These are phyloP conservation scores for Saccostrea echinata DNA, from an alignment of 1,140 invertebrate species.

Conservation along the genomic window DNA sequence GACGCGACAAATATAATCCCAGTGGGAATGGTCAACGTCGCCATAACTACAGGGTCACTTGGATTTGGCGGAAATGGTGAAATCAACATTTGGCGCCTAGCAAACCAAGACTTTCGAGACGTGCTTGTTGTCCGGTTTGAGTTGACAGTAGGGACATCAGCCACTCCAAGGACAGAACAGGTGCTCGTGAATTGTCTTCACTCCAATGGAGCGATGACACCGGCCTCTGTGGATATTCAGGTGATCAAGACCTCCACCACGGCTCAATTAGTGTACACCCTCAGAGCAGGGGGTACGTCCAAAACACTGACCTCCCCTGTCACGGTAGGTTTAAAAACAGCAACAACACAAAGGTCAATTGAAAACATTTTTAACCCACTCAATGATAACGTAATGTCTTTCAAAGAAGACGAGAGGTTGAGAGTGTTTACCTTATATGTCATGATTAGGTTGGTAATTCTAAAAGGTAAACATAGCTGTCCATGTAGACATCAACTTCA, in stretches of 20 bases:
- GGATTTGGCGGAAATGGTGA: constrained; percentile 29
- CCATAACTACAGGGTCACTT: neutral
- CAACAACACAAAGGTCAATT: neutral
- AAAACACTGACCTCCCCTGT: neutral
- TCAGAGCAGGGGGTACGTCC: neutral
- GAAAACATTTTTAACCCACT: neutral
- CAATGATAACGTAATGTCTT: neutral
- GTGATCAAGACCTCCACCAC: neutral
- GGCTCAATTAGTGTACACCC: neutral
- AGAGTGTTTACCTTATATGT: neutral
- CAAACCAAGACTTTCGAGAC: constrained; percentile 20
- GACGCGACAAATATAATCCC: neutral
- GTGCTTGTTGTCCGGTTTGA: constrained; percentile 1
- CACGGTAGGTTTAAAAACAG: neutral
- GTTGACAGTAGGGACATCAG: constrained; percentile 3
- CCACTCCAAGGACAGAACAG: constrained; percentile 20
- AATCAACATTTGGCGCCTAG: constrained; percentile 31
- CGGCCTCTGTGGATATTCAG: constrained; percentile 9
- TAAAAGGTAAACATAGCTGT: neutral
- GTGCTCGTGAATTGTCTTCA: constrained; percentile 24
- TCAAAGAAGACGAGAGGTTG: neutral
- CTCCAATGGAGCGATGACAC: constrained; percentile 7
- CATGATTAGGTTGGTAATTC: neutral
- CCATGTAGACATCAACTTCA: neutral
- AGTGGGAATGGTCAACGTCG: constrained; percentile 24